phyloP scores from a whole-genome alignment of 2,113 vertebrate species.

The Megalops atlanticus region DNA sequence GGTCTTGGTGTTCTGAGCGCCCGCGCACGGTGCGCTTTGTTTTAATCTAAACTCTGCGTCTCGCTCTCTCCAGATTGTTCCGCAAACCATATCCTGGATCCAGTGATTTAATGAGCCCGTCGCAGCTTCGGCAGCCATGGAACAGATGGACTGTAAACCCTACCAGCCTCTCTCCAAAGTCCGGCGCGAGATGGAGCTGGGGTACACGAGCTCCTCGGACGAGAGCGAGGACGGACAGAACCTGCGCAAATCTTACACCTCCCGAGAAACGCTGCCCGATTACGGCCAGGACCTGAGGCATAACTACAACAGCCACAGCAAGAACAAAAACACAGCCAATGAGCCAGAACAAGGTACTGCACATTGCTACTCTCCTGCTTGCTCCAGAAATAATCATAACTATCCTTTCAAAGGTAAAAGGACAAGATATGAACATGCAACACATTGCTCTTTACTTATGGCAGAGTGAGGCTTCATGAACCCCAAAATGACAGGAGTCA shows the following conservation, averaged over 20 bases:
- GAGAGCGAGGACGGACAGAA: constrained; percentile 91
- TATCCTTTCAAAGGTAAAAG: background rate
- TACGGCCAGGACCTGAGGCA: constrained; percentile 88
- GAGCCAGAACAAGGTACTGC: constrained; percentile 83
- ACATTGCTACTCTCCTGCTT: too few species aligned
- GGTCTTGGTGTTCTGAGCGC: background rate
- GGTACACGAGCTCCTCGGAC: constrained; percentile 93
- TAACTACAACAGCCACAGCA: constrained; percentile 86
- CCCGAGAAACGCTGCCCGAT: constrained; percentile 92
- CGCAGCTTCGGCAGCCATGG: constrained; percentile 79
- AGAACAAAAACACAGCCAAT: constrained; percentile 81
- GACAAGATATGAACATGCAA: background rate
- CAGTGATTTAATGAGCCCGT: constrained; percentile 77
- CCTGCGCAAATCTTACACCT: constrained; percentile 87
- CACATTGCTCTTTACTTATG: background rate
- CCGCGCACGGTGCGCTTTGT: background rate
- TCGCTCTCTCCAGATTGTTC: constrained; percentile 63
- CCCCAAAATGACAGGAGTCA: background rate
- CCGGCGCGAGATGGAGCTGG: constrained; percentile 93
- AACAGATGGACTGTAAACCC: constrained; percentile 96
- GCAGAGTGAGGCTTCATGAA: background rate
- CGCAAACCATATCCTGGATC: constrained; percentile 61
- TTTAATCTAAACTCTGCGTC: background rate
- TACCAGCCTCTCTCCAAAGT: constrained; percentile 94
- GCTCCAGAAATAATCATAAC: too few species aligned